A percentile compares a stretch with the other conserved stretches of the same genome.
Conservation (phyloP, 1,140 invertebrate genomes). For the Caenorhabditis elegans region WBcel235 BX284604.4:11495001-11495500, state of each 20-base stretch:
- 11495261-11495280: not conserved
- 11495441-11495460: not conserved
- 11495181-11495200: conserved; percentile 24
- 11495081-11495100: conserved; percentile 3
- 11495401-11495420: not conserved
- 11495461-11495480: not conserved
- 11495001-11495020: conserved; percentile 12
- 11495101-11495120: conserved; percentile 20
- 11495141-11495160: not conserved
- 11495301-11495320: not conserved
- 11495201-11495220: not conserved
- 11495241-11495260: conserved; percentile 19
- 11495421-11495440: not conserved
- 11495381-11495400: not conserved
- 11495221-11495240: conserved; percentile 21
- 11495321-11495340: not conserved
- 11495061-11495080: not conserved
- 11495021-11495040: conserved; percentile 19
- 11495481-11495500: too few species aligned
- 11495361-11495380: conserved; percentile 2
- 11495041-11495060: conserved; percentile 8
- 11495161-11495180: conserved; percentile 11
- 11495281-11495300: not conserved
- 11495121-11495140: not conserved
- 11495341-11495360: not conserved